Conservation (phyloP, 2,797 vertebrate species). For the Urosaurus nigricauda region DNA sequence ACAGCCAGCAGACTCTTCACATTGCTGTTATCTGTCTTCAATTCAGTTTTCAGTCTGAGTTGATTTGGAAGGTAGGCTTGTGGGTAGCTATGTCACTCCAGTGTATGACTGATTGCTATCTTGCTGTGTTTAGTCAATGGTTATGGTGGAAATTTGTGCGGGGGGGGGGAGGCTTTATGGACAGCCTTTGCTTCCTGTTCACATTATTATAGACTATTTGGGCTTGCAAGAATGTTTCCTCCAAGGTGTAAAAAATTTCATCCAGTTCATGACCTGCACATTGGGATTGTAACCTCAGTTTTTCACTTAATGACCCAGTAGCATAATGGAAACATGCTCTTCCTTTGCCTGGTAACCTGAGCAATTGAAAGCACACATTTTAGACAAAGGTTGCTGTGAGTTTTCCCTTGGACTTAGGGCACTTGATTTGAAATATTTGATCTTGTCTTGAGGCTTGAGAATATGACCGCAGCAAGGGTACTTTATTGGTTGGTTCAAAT, state of each 20-base stretch:
- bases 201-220: neutral
- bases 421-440: neutral
- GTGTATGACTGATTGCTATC: neutral
- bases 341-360: neutral
- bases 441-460: neutral
- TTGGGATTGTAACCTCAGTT: neutral
- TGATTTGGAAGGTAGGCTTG: slow-evolving; percentile 7
- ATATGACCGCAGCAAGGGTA: neutral
- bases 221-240: neutral
- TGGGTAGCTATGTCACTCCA: neutral
- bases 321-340: neutral
- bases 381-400: neutral
- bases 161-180: neutral
- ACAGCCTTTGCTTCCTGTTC: neutral
- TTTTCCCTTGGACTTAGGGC: too few relatives aligned
- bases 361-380: neutral
- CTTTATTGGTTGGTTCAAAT: neutral
- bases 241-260: neutral
- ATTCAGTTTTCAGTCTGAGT: slow-evolving; percentile 16
- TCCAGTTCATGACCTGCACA: neutral
- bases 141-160: neutral
- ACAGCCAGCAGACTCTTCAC: slow-evolving; percentile 16
- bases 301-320: neutral
- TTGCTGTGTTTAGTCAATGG: slow-evolving; percentile 6
- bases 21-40: slow-evolving; percentile 16